Base-by-base conservation (phyloP, 2,113 vertebrate genomes). In the Xenopus borealis region DNA sequence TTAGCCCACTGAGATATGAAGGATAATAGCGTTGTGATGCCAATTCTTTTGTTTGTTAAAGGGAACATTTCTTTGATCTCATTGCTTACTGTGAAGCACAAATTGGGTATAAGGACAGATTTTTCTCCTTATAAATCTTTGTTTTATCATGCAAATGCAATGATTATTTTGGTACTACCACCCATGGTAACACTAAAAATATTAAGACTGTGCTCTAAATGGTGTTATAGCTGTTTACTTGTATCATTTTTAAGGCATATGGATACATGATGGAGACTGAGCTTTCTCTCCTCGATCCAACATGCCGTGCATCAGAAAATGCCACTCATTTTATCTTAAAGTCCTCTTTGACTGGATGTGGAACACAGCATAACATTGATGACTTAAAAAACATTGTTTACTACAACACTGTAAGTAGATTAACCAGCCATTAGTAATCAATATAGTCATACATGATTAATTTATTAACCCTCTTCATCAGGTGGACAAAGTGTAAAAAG, bases 241-340 rank as follows among this genome's bases (percentile, higher is more conserved):
- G 1, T 30, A 63, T 66, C 78, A 84, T 84, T 82, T 83, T 88
- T 66, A 85, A 99, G 97, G 91, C 89, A 7, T 91, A 75, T 0
- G 88, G 93, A 55, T 89, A 92, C 80, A 18, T 79, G 4, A 18
- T 79, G 4, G 89, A 91, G 70, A 87, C 92, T 58, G 94, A 93
- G 76, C 88, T 98, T 74, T 96, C 94, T 0, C 89, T 99, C 47
- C 81, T 91, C 82, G 95, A 99, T 87, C 92, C 88, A 69, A 81
- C 86, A 45, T 98, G 96, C 89, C 95, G 91, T 85, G 96, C 96
- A 72, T 91, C 78, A 69, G 89, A 86, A 80, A 98, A 98, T 55
- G 86, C 81, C 72, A 99, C 95, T 62, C 96, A 99, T 89, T 98
- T 96, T 88, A 91, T 94, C 27, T 80, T 99, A 89, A 92, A 97